These are phyloP conservation scores for Trichonephila clavipes DNA, from an alignment of 1,140 invertebrate species.

Conservation along the genomic window DNA sequence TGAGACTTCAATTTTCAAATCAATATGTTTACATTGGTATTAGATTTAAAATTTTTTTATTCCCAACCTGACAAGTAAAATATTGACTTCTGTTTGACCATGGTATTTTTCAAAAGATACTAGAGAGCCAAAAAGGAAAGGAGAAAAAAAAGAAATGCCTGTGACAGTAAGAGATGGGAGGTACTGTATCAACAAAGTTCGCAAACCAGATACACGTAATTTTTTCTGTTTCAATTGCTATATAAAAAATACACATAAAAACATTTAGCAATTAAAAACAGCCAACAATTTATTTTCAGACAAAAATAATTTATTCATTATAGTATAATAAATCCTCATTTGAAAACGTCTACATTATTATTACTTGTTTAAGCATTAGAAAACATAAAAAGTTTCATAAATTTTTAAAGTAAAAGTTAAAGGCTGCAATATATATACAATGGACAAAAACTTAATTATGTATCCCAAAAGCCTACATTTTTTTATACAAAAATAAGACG, in stretches of 20 bases:
- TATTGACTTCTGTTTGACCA: slow-evolving; percentile 25
- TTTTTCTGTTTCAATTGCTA: slow-evolving; percentile 17
- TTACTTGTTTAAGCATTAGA: too few species aligned
- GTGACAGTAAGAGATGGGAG: slow-evolving; percentile 1
- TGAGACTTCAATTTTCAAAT: background rate
- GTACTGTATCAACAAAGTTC: background rate
- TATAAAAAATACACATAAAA: background rate
- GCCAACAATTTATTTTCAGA: too few species aligned
- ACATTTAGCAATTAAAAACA: background rate
- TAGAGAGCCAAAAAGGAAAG: background rate
- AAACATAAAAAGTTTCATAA: too few species aligned
- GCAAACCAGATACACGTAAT: background rate
- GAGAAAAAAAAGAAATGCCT: background rate
- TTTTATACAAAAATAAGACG: too few species aligned
- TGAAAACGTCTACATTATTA: too few species aligned
- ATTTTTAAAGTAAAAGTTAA: too few species aligned
- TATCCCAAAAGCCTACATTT: too few species aligned
- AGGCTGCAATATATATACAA: too few species aligned
- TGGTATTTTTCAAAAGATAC: slow-evolving; percentile 30
- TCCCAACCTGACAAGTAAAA: background rate
- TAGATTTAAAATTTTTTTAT: background rate
- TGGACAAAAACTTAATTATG: too few species aligned
- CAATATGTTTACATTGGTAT: background rate
- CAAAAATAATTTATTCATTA: too few species aligned
- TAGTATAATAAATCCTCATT: too few species aligned